Base-by-base conservation (phyloP, 2,797 vertebrate genomes). In the Malurus leucopterus region DNA sequence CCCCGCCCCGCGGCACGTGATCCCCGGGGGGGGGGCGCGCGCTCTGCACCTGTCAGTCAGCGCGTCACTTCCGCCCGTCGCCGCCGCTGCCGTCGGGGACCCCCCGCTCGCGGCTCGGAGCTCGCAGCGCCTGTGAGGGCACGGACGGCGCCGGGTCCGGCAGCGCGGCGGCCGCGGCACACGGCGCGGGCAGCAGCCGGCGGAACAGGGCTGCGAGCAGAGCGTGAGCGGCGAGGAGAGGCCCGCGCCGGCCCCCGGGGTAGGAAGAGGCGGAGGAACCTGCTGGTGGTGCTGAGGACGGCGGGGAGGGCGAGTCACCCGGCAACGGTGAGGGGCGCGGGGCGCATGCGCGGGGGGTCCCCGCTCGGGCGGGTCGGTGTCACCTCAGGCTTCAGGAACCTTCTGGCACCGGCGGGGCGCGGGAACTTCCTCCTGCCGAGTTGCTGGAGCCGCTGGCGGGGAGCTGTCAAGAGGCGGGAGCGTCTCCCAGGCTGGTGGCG, bases 261-360 rank as follows among this genome's bases (percentile, higher is more conserved):
- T 82, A 89, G 91, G 88, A 94, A 93, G 92, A 85, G 84, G 86
- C 81, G 92, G 88, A 86, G 93, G 90, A 92, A 94, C 88, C 94
- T 92, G 95, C 93, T 62, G 88, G 83, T 51, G 91, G 72, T 86
- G 74, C 90, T 67, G 95, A 91, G 91, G 86, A 68, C 95, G 92
- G 94, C 91, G 92, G 92, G 90, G 93, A 92, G 94, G 91, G 86
- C 90, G 85, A 95, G 88, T 95, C 94, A 93, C 95, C 93, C 91
- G 94, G 94, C 95, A 96, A 96, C 95, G 94, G 95, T 95, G 95
- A 94, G 95, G 76, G 90, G 86, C 65, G 84, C 24, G 75, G 74
- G 88, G 75, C 91, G 92, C 90, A 91, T 90, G 91, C 91, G 84
- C 88, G 50, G 78, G 63, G 77, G 30, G 51, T 32, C 44, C 17